Base-by-base conservation (phyloP, 2,113 vertebrate genomes). In the Rhipidura dahli region DNA sequence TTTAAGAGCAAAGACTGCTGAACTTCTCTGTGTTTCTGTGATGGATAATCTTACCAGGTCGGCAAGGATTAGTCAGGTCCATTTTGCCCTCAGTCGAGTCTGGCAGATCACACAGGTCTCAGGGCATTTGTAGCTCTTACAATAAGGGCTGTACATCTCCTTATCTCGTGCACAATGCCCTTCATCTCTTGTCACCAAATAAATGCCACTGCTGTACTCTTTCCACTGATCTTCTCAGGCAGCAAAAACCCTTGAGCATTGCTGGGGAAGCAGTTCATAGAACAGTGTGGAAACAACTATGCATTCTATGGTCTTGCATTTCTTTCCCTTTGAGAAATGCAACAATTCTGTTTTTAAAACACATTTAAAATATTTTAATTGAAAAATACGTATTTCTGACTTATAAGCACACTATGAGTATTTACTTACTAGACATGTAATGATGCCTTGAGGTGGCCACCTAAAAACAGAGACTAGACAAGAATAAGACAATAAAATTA, bases 121-220 rank as follows among this genome's bases (percentile, higher is more conserved):
- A 20, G 30, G 13, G 15, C 40, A 26, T 16, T 35, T 31, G 64
- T 39, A 57, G 9, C 51, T 71, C 61, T 44, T 42, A 13, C 31
- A 65, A 13, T 63, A 63, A 44, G 8, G 54, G 27, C 7, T 0
- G 0, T 26, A 5, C 1, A 2, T 35, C 44, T 75, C 20, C 12
- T 68, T 22, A 4, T 50, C 57, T 76, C 57, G 26, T 42, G 39
- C 28, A 16, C 10, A 20, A n/a, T 28, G 26, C 44, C 26, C 42
- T 66, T 33, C 15, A 4, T 63, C 16, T 90, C 18, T 59, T 40
- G 45, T 72, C 49, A 47, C 44, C 27, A 35, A 45, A 68, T 35
- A 82, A 85, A 18, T 23, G n/a, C 31, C 6, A 8, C 47, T 71
- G 12, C 23, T 15, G 1, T 45, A 15, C n/a, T 64, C 44, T 50